Evolutionary conservation across 37 sponge, comb jelly and placozoan genomes (phyloP).

Genomic region (Eunapius fragilis): DNA sequence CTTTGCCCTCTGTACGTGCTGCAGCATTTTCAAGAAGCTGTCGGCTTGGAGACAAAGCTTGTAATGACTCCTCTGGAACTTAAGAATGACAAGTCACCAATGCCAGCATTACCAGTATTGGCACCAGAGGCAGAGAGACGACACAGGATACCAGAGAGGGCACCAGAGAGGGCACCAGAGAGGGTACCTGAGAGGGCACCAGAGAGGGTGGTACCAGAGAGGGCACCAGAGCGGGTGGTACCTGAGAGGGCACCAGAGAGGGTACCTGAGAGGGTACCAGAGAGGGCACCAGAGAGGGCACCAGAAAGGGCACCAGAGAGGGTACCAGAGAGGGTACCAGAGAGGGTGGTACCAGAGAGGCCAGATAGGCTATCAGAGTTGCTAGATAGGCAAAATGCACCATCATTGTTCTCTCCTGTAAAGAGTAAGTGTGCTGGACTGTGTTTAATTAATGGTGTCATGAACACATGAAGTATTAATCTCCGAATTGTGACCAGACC

Average conservation of each 20-base stretch:
- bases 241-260: background rate
- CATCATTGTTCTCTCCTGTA: no score
- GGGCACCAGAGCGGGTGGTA: background rate
- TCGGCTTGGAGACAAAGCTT: conserved; percentile 54
- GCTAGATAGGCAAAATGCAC: background rate
- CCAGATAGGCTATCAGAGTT: background rate
- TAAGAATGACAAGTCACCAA: background rate
- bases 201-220: background rate
- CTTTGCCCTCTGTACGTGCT: background rate
- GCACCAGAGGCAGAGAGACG: no score
- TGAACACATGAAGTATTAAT: no score
- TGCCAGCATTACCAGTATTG: background rate
- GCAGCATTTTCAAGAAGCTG: conserved; percentile 69
- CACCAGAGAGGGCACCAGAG: background rate
- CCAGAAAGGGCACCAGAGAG: background rate
- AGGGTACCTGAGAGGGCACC: background rate
- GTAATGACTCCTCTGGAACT: conserved; percentile 35
- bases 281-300: background rate
- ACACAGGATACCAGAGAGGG: background rate
- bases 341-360: background rate
- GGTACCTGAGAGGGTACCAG: background rate
- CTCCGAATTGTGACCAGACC: no score
- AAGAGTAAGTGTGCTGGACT: no score
- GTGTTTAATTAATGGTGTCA: no score
- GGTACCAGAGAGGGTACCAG: background rate